Base-by-base conservation (phyloP, 2,888 invertebrate genomes). In the Gymnocheta viridis region DNA sequence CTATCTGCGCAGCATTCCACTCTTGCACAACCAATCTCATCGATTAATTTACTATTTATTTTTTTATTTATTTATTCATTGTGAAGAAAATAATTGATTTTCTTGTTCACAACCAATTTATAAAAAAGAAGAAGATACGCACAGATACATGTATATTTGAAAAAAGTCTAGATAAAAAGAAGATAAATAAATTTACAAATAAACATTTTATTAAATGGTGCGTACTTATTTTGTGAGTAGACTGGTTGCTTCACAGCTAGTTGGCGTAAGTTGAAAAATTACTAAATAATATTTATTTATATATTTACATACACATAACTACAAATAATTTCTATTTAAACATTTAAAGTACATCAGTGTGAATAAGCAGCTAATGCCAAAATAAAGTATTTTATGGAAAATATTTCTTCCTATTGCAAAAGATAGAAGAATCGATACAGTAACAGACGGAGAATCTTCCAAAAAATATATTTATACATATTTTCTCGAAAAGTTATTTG, bases 31-130 rank as follows among this genome's bases (percentile, higher is more conserved):
- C 51, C 22, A 35, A 29, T 51, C 14, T 60, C 12, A 38, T 60
- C 24, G 41, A 51, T 70, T 19, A 64, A 70, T 70, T 54, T 54
- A 19, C 7, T 19, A 70, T 79, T 79, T 70, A 51, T 79, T 70
- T 70, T 60, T n/a, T 32, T 24, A 72, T 64, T 79, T 72, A 47
- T 78, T 79, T 64, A 66, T 72, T 32, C 35, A 47, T 66, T 73
- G 64, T n/a, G 24, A 69, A 69, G 44, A 69, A 74, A 67, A 69
- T 73, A 80, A 80, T 80, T 51, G 44, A 74, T 69, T 81, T 74
- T 60, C 41, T 62, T 60, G 32, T 74, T 60, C 38, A 10, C 38
- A 62, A 24, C n/a, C 0, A 6, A 27, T 67, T 32, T 24, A 35
- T 27, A 51, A 69, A 60, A 49, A 64, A 29, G 2, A 24, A 0